phyloP scores from a whole-genome alignment of 2,113 vertebrate genomes.

The Brevimyrus niger region DNA sequence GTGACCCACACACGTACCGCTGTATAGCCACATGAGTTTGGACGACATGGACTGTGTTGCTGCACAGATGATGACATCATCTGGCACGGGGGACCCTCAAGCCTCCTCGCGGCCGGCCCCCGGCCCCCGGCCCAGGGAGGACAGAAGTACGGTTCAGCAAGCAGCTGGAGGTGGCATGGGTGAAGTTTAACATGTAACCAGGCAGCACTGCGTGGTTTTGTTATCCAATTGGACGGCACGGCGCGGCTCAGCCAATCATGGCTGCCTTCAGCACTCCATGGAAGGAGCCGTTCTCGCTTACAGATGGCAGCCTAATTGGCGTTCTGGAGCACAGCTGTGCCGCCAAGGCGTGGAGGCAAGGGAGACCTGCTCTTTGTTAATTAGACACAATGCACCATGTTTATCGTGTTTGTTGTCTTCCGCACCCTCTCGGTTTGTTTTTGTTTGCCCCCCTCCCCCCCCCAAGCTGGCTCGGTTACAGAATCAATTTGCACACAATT shows the following conservation, averaged over 20 bases:
- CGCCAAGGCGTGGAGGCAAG: conserved; percentile 42
- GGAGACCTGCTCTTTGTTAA: conserved; percentile 19
- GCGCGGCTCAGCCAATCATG: neutral
- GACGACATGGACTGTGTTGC: neutral
- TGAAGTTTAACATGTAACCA: neutral
- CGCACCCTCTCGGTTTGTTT: conserved; percentile 25
- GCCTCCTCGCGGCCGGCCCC: neutral
- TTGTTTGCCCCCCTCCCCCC: conserved; percentile 14
- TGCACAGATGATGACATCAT: neutral
- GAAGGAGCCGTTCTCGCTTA: conserved; percentile 14
- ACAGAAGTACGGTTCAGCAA: neutral
- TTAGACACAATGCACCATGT: conserved; percentile 27
- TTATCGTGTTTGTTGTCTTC: conserved; percentile 44
- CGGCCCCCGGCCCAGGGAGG: neutral
- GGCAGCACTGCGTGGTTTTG: neutral
- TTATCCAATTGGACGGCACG: neutral
- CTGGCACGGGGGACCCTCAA: neutral
- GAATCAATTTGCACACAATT: conserved; percentile 64
- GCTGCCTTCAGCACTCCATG: neutral
- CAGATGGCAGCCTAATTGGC: conserved; percentile 60
- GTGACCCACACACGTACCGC: neutral
- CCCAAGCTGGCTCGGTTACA: conserved; percentile 50
- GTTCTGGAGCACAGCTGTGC: conserved; percentile 51
- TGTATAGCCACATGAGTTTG: neutral
- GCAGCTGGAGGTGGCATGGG: neutral